Base-by-base conservation (phyloP, 2,797 vertebrate species). In the Danio albolineatus region DNA sequence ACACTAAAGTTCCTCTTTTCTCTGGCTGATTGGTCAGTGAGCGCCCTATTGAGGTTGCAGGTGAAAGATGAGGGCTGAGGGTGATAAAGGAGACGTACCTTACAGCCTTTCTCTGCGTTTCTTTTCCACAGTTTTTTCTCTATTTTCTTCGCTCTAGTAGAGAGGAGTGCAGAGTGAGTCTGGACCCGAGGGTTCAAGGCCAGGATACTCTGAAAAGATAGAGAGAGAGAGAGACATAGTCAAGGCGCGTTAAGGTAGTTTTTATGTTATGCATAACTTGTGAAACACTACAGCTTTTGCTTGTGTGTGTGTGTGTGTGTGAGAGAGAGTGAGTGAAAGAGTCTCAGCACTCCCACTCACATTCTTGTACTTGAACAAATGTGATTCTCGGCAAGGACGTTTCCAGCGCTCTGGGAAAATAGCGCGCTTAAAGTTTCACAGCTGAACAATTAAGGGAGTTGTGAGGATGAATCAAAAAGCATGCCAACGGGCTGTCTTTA, bases 91-190 rank as follows among this genome's bases (percentile, higher is more conserved):
- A 46, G 53, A 93, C 95, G 92, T 89, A 96, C 95, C 69, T 89
- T 91, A 87, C 94, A 95, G 87, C 82, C 90, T 88, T 91, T 95
- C 85, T 94, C 93, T 49, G 84, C 53, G 62, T 95, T 96, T 77
- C 95, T 92, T 80, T 95, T 95, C 95, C 95, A 96, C 1, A 92
- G 93, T 78, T 92, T 93, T 88, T 95, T 95, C 81, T 90, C 92
- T 78, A 87, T 73, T 86, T 95, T 94, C 87, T 94, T 96, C 78
- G 81, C 79, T 9, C 86, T 79, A 69, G 95, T 95, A 53, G 95
- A 96, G 87, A 85, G 79, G 71, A 95, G 89, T 69, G 39, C 61
- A 38, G 92, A 92, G 86, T 93, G 85, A n/a, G 38, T 87, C 87
- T 93, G 92, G 72, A 85, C 92, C 59, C 87, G 88, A 12, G 95